Base-by-base conservation (phyloP, 37 sponge, comb jelly and placozoan species). In the Cliona cf. orientalis region DNA sequence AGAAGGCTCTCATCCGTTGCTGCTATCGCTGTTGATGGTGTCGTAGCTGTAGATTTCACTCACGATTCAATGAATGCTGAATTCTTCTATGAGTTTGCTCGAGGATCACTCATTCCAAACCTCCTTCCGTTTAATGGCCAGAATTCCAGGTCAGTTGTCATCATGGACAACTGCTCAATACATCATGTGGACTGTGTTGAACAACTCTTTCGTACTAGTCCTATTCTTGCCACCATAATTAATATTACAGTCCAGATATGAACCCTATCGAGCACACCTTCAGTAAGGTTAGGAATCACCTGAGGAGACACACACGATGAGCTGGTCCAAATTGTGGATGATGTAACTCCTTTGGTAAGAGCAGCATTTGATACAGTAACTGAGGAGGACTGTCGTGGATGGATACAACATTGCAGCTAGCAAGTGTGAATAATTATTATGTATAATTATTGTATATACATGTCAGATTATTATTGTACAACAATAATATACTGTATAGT, bases 181-280 rank as follows among this genome's bases (percentile, higher is more conserved):
- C 59, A 58, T 26, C 59, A 5, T 5, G 59, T 58, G 23, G 59
- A 58, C 59, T 28, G 3, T 2, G 26, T 49, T 49, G 17, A 11
- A 49, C 17, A 11, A 49, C 55, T 58, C 26, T 58, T 58, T 9
- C 6, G 9, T 58, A 58, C 55, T 49, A 17, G 11, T 49, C 23
- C 59, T 58, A 58, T 58, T 58, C 59, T 26, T 58, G 9, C 59
- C 59, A 9, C 59, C 59, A 5, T 58, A n/a, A n/a, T n/a, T n/a
- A n/a, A n/a, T n/a, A n/a, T n/a, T n/a, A 58, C 9, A 58, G 59
- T 58, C 59, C 59, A 5, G 59, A 58, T 26, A 28, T 28, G 26
- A 58, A 19, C 14, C 55, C 55, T 17, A 49, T 49, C 11, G 55
- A 49, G 17, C 14, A 49, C 11, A 17, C 55, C 55, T 49, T 49